Percentiles rank a stretch among this genome's conserved stretches.
Evolutionary conservation across 2,113 vertebrate species (phyloP).

Genomic region (Ammodytes dubius): DNA sequence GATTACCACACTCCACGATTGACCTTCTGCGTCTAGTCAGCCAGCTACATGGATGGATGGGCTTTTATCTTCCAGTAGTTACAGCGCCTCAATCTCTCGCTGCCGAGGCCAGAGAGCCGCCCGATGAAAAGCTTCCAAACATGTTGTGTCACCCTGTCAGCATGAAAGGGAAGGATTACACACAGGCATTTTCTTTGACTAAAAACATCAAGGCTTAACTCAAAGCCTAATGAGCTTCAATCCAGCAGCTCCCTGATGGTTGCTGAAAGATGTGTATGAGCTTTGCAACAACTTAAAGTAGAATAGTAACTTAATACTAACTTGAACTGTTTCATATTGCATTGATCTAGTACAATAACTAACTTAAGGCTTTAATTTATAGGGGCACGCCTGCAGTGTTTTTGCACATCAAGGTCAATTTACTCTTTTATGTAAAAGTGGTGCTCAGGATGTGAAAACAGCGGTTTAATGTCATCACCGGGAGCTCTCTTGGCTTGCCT

Average conservation of each 20-base stretch:
- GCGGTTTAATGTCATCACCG: neutral
- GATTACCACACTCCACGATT: conserved; percentile 70
- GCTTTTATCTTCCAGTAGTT: conserved; percentile 67
- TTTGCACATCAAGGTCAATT: neutral
- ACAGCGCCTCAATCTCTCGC: conserved; percentile 34
- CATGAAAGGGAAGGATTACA: conserved; percentile 52
- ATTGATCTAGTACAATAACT: neutral
- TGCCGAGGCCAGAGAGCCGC: conserved; percentile 7
- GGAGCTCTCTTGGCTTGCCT: too few species aligned
- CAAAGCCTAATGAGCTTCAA: conserved; percentile 22
- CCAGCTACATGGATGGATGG: conserved; percentile 46
- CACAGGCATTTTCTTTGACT: conserved; percentile 25
- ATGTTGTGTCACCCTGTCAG: conserved; percentile 44
- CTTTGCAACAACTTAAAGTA: neutral
- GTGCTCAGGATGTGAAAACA: neutral
- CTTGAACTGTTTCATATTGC: neutral
- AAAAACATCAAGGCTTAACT: conserved; percentile 34
- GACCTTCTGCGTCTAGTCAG: conserved; percentile 63
- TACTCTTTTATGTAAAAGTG: neutral
- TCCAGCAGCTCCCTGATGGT: conserved; percentile 10
- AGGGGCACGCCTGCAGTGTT: neutral
- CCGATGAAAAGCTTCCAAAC: conserved; percentile 37
- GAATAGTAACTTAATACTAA: neutral
- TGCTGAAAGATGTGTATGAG: neutral
- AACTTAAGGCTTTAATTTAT: neutral